Evolutionary conservation across 1,140 invertebrate species (phyloP).

Genomic region (Eueides isabella): DNA sequence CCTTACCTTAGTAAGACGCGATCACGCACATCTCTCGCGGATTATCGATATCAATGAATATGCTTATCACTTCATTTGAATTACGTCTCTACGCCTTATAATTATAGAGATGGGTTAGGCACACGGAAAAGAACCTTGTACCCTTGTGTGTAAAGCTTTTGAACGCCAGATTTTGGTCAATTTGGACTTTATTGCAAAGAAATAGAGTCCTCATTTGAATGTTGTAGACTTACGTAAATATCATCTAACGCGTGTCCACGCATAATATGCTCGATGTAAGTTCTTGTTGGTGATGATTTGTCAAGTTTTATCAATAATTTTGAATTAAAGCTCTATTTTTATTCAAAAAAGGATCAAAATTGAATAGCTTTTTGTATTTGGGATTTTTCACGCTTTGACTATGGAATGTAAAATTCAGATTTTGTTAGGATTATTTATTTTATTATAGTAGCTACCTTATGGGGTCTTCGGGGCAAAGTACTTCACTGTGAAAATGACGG

Average conservation of each 20-base stretch:
- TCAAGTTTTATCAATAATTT: constrained; percentile 59
- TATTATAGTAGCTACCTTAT: not conserved
- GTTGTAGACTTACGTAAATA: constrained; percentile 45
- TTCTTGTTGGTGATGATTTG: constrained; percentile 72
- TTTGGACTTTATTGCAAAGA: constrained; percentile 31
- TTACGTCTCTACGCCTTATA: constrained; percentile 48
- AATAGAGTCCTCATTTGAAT: constrained; percentile 51
- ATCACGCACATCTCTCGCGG: constrained; percentile 58
- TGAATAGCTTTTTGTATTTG: constrained; percentile 55
- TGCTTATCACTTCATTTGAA: constrained; percentile 45
- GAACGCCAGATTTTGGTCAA: not conserved
- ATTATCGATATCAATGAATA: constrained; percentile 61
- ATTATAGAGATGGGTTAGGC: constrained; percentile 49
- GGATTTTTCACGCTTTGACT: constrained; percentile 60
- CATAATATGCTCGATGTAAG: constrained; percentile 74
- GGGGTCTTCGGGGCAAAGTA: too few relatives aligned
- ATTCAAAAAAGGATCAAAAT: not conserved
- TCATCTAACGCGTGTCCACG: constrained; percentile 65
- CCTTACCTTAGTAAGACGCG: constrained; percentile 46
- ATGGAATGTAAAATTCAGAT: constrained; percentile 36
- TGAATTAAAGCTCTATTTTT: constrained; percentile 24
- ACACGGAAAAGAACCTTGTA: constrained; percentile 38
- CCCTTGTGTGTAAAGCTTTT: constrained; percentile 11
- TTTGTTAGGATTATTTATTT: constrained; percentile 14
- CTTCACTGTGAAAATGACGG: too few relatives aligned